phyloP scores from a whole-genome alignment of 2,797 vertebrate species.

The Gymnothorax javanicus region DNA sequence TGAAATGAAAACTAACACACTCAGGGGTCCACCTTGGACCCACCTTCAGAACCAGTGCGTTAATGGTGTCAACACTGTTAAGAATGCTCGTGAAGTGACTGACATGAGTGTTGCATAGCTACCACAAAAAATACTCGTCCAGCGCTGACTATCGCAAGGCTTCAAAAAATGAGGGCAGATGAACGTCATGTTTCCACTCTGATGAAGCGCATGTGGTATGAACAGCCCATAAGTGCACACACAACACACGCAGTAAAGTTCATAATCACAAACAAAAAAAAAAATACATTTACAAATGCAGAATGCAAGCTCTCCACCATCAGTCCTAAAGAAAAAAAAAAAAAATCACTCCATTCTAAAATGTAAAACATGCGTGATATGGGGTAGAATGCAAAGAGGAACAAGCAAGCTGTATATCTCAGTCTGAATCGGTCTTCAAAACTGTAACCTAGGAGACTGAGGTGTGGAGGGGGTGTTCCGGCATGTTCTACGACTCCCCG shows the following conservation, averaged over 20 bases:
- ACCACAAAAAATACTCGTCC: no score
- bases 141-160: no score
- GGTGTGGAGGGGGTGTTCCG: neutral
- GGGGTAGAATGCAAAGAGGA: neutral
- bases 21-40: no score
- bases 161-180: no score
- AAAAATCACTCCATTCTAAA: neutral
- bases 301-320: neutral
- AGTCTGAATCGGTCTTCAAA: neutral
- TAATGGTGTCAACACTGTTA: no score
- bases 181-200: no score
- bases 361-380: neutral
- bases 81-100: no score
- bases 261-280: no score
- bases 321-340: neutral
- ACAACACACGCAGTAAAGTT: neutral
- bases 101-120: no score
- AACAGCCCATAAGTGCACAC: neutral
- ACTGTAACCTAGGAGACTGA: neutral
- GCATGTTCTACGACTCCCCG: neutral
- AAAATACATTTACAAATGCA: neutral
- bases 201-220: no score
- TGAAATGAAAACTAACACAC: no score
- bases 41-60: no score
- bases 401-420: neutral